Conservation (phyloP, 2,797 vertebrate species). For the Mormyrops boulengeri region DNA sequence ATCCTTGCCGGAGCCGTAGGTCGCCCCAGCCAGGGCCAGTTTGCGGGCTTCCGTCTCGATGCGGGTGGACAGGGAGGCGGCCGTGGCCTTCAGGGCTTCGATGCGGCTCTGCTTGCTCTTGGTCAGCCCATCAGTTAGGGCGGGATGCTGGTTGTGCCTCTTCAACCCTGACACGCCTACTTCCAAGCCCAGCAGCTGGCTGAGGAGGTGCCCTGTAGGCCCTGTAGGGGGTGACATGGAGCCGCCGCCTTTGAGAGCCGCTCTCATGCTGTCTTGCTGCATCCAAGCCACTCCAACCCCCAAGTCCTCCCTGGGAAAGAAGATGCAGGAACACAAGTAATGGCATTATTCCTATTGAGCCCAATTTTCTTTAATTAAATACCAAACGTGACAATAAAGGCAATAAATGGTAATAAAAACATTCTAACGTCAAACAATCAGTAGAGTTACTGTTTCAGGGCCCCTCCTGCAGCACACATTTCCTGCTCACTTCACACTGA, state of each 20-base stretch:
- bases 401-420: background rate
- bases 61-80: conserved; percentile 80
- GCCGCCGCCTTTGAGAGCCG: conserved; percentile 44
- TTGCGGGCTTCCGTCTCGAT: conserved; percentile 87
- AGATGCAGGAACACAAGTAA: background rate
- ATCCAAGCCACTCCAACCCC: conserved; percentile 57
- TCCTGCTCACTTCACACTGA: background rate
- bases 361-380: background rate
- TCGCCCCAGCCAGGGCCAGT: conserved; percentile 68
- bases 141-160: conserved; percentile 51
- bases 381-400: background rate
- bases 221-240: conserved; percentile 48
- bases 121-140: conserved; percentile 42
- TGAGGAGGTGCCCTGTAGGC: conserved; percentile 61
- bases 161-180: conserved; percentile 52
- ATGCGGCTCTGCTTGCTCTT: conserved; percentile 78
- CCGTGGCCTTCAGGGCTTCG: conserved; percentile 89
- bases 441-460: background rate
- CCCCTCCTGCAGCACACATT: background rate
- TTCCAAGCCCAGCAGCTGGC: conserved; percentile 71
- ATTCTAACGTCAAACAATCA: background rate
- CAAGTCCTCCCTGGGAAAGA: conserved; percentile 63
- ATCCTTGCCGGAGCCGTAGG: conserved; percentile 56
- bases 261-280: conserved; percentile 60
- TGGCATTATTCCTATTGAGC: background rate